Conservation (phyloP, 2,113 vertebrate genomes). For the Euleptes europaea region DNA sequence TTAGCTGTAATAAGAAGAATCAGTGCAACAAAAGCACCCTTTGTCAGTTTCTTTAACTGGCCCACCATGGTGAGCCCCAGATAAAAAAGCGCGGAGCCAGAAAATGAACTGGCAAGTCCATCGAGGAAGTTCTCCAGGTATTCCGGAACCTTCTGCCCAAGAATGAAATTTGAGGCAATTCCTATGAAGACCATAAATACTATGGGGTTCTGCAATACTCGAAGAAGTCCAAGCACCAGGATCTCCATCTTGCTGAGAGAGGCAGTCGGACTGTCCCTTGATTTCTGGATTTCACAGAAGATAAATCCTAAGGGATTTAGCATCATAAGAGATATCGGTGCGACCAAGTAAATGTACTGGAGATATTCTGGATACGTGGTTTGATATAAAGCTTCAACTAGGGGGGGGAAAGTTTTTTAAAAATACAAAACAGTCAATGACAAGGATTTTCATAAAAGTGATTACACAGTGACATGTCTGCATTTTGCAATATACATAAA, state of each 20-base stretch:
- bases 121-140: constrained; percentile 93
- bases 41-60: constrained; percentile 89
- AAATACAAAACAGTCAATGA: constrained; percentile 49
- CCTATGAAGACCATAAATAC: constrained; percentile 97
- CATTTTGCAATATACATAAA: constrained; percentile 17
- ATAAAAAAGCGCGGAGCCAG: constrained; percentile 95
- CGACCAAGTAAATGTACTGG: constrained; percentile 97
- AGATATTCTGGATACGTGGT: constrained; percentile 93
- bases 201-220: constrained; percentile 93
- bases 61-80: constrained; percentile 96
- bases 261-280: constrained; percentile 79
- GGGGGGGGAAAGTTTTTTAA: constrained; percentile 28
- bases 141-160: constrained; percentile 85
- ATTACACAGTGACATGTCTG: not conserved
- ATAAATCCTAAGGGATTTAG: constrained; percentile 95
- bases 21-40: constrained; percentile 88
- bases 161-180: constrained; percentile 89
- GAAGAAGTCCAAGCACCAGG: constrained; percentile 84
- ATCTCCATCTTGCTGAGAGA: constrained; percentile 87
- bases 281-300: constrained; percentile 96
- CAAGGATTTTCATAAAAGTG: constrained; percentile 40
- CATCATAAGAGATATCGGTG: constrained; percentile 94
- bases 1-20: constrained; percentile 96
- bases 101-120: constrained; percentile 93
- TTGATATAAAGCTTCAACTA: constrained; percentile 95